These are phyloP conservation scores for Brachyalestes nurse DNA, from an alignment of 2,797 vertebrate species.

Conservation along the genomic window DNA sequence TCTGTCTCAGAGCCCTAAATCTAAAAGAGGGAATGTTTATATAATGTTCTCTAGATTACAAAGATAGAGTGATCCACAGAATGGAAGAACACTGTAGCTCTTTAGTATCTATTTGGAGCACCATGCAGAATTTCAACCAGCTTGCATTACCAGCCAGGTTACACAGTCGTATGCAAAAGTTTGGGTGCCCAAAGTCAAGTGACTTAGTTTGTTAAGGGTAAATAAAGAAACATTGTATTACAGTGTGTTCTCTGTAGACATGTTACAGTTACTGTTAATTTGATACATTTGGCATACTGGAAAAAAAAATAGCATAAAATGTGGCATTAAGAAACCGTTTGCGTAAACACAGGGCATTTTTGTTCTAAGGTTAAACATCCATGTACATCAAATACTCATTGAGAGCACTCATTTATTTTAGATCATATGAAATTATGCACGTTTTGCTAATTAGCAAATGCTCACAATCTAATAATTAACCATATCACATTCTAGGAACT, in stretches of 20 bases:
- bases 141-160: background rate
- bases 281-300: too few relatives aligned
- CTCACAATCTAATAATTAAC: conserved; percentile 24
- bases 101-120: background rate
- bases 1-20: background rate
- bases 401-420: background rate
- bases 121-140: background rate
- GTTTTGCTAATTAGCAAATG: background rate
- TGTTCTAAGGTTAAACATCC: background rate
- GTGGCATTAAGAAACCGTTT: background rate
- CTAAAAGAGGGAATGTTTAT: background rate
- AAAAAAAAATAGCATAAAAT: too few relatives aligned
- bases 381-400: background rate
- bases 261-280: too few relatives aligned
- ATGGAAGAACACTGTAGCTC: background rate
- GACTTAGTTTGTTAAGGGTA: too few relatives aligned
- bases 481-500: conserved; percentile 28
- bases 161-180: too few relatives aligned
- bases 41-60: background rate
- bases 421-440: background rate
- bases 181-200: too few relatives aligned
- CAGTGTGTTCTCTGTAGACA: too few relatives aligned
- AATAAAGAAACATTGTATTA: too few relatives aligned
- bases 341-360: background rate
- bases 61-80: background rate